Evolutionary conservation across 2,888 invertebrate genomes (phyloP), one percentile per base, ranked within the genome.

Genomic region (Cataglyphis rosenhaueri): DNA sequence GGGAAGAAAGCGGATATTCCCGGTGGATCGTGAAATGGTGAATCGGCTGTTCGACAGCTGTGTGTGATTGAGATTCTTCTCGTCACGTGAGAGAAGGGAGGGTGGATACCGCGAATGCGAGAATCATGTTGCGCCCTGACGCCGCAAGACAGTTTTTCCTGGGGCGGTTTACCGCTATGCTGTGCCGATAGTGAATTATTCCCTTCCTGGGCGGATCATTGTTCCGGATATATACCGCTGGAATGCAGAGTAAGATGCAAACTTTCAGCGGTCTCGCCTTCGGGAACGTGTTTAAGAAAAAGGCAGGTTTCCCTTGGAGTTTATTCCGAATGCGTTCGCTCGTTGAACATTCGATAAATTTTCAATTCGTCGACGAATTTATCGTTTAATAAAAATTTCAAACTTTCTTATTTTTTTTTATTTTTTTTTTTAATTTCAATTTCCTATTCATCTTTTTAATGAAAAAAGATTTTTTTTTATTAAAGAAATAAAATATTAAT

Each of bases 231-330:
- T 62, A 48, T 15, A 25, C 21, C 61, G 68, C 65, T 83, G 84
- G 83, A 57, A 82, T 82, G 82, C 83, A 84, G 78, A 78, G 66
- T 64, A 92, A 92, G 85, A 93, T 93, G 93, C 94, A 93, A 88
- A 91, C 93, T 41, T 93, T 93, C 87, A 92, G 92, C 86, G 92
- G 92, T 74, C 92, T 93, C 68, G 93, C 92, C 84, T 91, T 93
- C 84, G 91, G 92, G 81, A 94, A 92, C 88, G 93, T 93, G 79
- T 93, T 93, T 90, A 93, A 89, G 86, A 93, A 93, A 87, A 94
- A 93, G 93, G 93, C 94, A 93, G 87, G 93, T 93, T 89, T 85
- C 62, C 10, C 73, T 10, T n/a, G 15, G 21, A 35, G 10, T 5
- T 21, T 21, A 1, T 35, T 65, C 32, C 25, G 18, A 48, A 48